Evolutionary conservation across 1,140 invertebrate genomes (phyloP).

Genomic region (Temnothorax longispinosus): DNA sequence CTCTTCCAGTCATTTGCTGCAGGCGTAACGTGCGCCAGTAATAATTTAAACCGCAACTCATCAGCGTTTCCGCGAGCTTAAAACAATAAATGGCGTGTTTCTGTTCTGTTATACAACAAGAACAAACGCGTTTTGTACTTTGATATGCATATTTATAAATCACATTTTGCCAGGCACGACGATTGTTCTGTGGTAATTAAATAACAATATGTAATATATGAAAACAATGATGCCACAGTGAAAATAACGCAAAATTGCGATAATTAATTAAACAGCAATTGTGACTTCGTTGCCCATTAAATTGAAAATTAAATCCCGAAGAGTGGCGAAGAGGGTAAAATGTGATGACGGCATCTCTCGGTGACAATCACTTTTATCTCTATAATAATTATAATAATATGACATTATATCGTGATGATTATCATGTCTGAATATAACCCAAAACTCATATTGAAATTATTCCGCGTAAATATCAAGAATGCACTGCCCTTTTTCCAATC

Average conservation of each 20-base stretch:
- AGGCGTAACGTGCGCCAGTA: neutral
- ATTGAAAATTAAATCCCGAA: conserved; percentile 32
- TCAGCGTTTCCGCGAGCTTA: neutral
- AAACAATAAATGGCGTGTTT: neutral
- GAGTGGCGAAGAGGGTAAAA: neutral
- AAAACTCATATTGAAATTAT: neutral
- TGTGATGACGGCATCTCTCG: neutral
- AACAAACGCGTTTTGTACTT: neutral
- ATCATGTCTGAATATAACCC: neutral
- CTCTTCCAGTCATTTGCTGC: neutral
- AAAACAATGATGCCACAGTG: neutral
- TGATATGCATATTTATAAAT: conserved; percentile 32
- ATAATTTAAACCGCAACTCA: neutral
- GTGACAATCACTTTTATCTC: neutral
- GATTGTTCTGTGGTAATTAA: conserved; percentile 22
- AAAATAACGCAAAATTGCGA: conserved; percentile 23
- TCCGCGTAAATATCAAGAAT: neutral
- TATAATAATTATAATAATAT: conserved; percentile 13
- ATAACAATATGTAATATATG: conserved; percentile 29
- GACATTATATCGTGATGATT: neutral
- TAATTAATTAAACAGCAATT: conserved; percentile 24
- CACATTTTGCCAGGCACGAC: neutral
- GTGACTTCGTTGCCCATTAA: neutral
- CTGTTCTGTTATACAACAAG: neutral
- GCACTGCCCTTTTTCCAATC: neutral